Evolutionary conservation across 2,797 vertebrate genomes (phyloP), one percentile per base, ranked within the genome.

Genomic region (Melanotaenia boesemani): DNA sequence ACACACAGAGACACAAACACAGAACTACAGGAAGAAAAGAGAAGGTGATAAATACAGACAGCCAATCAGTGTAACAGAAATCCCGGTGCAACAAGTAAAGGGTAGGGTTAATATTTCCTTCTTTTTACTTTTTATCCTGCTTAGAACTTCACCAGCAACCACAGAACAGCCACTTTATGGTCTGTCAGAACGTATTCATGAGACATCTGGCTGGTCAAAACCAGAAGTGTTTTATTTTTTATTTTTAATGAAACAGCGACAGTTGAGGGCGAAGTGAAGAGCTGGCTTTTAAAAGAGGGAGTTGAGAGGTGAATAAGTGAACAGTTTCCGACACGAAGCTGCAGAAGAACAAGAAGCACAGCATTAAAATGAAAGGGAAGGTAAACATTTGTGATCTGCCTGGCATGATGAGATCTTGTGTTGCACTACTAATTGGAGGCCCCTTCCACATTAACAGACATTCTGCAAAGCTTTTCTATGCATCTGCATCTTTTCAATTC

Each of bases 121-220:
- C 13, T 55, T 39, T 37, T 55, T 11, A 5, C n/a, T 36, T 52
- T 22, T 39, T 34, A 5, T 3, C 16, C 2, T 11, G 22, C 18
- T 0, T 8, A 50, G 6, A 69, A 13, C 13, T 52, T 59, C 32
- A 63, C 55, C 44, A 76, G 44, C 44, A 22, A 44, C 9, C 30
- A 5, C 44, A n/a, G 24, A 34, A 0, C 20, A 39, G 18, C 24
- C 60, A 52, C 60, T 70, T 70, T 57, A 20, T 13, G 18, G 46
- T 69, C 54, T 50, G 59, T 48, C 3, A 34, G n/a, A 76, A 58
- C 34, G 52, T 67, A 22, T 41, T 52, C 57, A 28, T 57, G 4
- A 63, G 59, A 50, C 36, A 18, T 58, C 46, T 22, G 55, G n/a
- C 26, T 20, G 41, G 46, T 54, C 20, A 39, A 44, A 44, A 41